Evolutionary conservation across 2,797 vertebrate genomes (phyloP).

Genomic region (Enteromius afrohamiltoni): DNA sequence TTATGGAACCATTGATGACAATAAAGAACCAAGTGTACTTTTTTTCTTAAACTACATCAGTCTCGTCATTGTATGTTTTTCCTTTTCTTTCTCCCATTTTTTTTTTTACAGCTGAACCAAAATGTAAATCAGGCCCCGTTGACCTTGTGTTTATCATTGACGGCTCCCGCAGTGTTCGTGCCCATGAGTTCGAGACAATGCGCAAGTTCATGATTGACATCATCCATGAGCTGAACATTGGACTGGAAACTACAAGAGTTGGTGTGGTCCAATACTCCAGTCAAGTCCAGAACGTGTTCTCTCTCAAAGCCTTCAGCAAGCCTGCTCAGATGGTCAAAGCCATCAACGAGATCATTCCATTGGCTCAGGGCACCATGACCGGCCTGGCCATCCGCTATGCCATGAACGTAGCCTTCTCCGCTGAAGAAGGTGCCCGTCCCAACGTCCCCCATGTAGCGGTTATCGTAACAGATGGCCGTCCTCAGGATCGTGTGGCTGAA

Average conservation of each 20-base stretch:
- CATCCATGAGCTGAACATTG: conserved; percentile 86
- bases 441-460: conserved; percentile 88
- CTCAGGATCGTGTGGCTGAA: conserved; percentile 94
- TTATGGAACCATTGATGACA: not conserved
- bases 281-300: conserved; percentile 94
- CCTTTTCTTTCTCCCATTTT: conserved; percentile 15
- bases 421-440: conserved; percentile 85
- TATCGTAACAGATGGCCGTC: conserved; percentile 93
- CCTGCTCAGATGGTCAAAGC: conserved; percentile 85
- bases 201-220: conserved; percentile 94
- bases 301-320: conserved; percentile 84
- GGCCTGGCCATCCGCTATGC: conserved; percentile 94
- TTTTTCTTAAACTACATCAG: not conserved
- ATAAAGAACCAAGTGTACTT: not conserved
- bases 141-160: conserved; percentile 97
- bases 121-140: conserved; percentile 88
- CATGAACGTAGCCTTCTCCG: conserved; percentile 90
- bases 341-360: conserved; percentile 88
- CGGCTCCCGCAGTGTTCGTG: conserved; percentile 94
- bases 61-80: not conserved
- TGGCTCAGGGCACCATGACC: conserved; percentile 98
- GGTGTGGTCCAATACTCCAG: conserved; percentile 97
- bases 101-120: conserved; percentile 69
- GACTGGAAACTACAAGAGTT: conserved; percentile 84
- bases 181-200: conserved; percentile 96